These are phyloP conservation scores for Melanotaenia maccullochi DNA, from an alignment of 2,797 vertebrate species.

Conservation along the genomic window DNA sequence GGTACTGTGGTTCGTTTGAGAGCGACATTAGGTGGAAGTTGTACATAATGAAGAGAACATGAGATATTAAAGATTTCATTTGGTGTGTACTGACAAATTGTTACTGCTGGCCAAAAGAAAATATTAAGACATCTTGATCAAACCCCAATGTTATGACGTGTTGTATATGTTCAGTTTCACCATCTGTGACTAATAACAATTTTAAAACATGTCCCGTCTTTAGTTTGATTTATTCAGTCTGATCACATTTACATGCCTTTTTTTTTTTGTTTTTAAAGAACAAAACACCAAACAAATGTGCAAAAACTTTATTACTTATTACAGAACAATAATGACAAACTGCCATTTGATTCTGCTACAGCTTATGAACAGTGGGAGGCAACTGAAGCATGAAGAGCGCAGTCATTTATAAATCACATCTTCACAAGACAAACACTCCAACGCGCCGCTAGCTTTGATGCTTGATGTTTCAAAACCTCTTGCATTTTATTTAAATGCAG, in stretches of 20 bases:
- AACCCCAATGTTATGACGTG: constrained; percentile 30
- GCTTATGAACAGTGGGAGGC: constrained; percentile 47
- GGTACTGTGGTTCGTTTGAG: constrained; percentile 16
- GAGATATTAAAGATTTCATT: constrained; percentile 29
- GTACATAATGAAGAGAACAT: constrained; percentile 41
- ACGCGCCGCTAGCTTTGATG: constrained; percentile 39
- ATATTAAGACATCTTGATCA: constrained; percentile 26
- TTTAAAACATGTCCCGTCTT: constrained; percentile 35
- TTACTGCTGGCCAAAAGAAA: constrained; percentile 23
- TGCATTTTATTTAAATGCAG: constrained; percentile 17
- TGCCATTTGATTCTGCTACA: constrained; percentile 64
- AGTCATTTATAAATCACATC: constrained; percentile 42
- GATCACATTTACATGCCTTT: not conserved
- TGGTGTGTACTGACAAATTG: constrained; percentile 30
- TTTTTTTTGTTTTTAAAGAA: constrained; percentile 18
- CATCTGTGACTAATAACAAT: constrained; percentile 53
- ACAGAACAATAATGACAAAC: constrained; percentile 66
- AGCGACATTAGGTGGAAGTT: constrained; percentile 29
- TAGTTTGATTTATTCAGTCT: constrained; percentile 37
- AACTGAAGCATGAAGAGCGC: constrained; percentile 40
- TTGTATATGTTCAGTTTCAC: constrained; percentile 62
- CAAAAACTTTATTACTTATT: constrained; percentile 78
- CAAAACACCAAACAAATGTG: constrained; percentile 58
- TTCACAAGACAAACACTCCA: constrained; percentile 46
- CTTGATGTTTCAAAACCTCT: constrained; percentile 20